Evolutionary conservation across 2,888 invertebrate genomes (phyloP).

Genomic region (Conomelus anceps): DNA sequence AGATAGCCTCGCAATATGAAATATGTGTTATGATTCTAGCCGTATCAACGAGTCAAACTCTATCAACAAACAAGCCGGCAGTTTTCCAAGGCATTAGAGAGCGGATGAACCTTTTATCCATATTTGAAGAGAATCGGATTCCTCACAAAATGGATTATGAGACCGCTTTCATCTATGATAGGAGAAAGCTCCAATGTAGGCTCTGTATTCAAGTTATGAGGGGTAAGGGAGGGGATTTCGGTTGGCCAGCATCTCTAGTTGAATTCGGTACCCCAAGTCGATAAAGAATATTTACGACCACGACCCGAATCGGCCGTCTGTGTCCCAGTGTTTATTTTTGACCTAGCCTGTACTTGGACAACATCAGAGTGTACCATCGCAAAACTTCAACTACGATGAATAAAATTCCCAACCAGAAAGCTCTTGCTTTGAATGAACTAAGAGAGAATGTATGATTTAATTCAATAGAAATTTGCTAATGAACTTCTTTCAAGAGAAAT

Average conservation of each 20-base stretch:
- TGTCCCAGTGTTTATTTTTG: background rate
- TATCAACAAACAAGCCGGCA: background rate
- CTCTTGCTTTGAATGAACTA: background rate
- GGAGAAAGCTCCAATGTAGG: background rate
- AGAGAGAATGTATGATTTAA: no score
- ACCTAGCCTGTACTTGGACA: background rate
- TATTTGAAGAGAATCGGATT: background rate
- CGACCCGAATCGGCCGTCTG: background rate
- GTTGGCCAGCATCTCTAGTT: background rate
- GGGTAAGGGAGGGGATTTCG: background rate
- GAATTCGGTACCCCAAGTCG: background rate
- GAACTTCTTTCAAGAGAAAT: no score
- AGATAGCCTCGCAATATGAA: background rate
- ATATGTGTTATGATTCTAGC: background rate
- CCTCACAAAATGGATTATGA: background rate
- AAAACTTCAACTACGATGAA: background rate
- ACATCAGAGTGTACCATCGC: background rate
- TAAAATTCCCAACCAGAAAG: background rate
- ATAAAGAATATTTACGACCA: background rate
- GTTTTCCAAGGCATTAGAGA: background rate
- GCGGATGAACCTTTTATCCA: background rate
- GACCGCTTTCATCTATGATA: background rate
- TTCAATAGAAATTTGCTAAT: no score
- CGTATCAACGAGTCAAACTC: background rate
- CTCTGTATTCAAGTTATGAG: background rate